Conservation (phyloP, 35 echinoderm and acorn worm genomes). For the Strongylocentrotus purpuratus region DNA sequence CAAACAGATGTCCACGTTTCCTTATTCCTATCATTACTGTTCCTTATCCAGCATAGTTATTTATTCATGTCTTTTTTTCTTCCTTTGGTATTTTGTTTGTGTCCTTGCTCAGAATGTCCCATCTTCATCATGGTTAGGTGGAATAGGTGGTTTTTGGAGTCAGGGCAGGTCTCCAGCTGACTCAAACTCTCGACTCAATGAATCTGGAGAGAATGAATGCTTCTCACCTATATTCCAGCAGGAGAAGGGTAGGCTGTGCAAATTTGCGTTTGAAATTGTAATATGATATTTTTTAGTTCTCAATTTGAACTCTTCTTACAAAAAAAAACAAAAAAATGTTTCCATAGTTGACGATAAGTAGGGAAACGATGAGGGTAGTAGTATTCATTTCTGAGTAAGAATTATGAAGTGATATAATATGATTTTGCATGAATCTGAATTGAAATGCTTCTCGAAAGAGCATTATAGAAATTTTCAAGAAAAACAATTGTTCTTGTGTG, state of each 20-base stretch:
- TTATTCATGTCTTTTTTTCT: neutral
- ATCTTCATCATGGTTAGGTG: conserved; percentile 33
- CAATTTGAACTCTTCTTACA: neutral
- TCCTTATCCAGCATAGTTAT: neutral
- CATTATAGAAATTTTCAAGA: too few relatives aligned
- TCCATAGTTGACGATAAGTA: too few relatives aligned
- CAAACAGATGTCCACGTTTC: neutral
- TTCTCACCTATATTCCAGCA: neutral
- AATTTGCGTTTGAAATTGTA: neutral
- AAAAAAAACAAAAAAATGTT: neutral
- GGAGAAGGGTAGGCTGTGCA: neutral
- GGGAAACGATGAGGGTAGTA: too few relatives aligned
- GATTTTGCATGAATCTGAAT: neutral
- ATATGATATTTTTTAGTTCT: neutral
- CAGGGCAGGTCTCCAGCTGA: neutral
- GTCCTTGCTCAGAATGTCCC: neutral
- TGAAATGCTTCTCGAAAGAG: too few relatives aligned
- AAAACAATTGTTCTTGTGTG: too few relatives aligned
- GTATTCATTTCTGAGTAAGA: too few relatives aligned
- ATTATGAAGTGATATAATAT: too few relatives aligned
- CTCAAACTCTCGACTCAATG: neutral
- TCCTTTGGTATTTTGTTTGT: neutral
- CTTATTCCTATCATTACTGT: neutral
- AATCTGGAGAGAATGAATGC: neutral
- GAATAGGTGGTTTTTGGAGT: conserved; percentile 16